Base-by-base conservation (phyloP, 1,140 invertebrate genomes). In the Triops longicaudatus region DNA sequence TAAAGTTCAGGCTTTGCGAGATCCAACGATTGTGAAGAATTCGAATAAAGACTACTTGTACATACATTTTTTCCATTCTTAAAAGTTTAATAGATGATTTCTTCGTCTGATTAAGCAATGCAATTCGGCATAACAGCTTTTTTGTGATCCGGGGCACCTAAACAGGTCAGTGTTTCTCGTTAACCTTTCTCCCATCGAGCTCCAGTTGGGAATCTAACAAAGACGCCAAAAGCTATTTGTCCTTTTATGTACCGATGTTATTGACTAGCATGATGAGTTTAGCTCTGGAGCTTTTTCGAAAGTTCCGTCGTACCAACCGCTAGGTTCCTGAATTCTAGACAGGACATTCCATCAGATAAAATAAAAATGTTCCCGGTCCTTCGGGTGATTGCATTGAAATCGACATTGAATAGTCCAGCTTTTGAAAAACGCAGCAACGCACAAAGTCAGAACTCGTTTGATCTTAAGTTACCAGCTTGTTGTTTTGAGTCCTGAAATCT, bases 221-320 rank as follows among this genome's bases (percentile, higher is more conserved):
- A 63, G 50, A 63, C 50, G 50, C 50, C 50, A 63, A 63, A 63
- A 63, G 50, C 50, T 63, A 63, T 63, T 63, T 63, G 50, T 63
- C 50, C 50, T 63, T 63, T 63, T 63, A 63, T 63, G 50, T 14
- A 63, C 50, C 50, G 50, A 63, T 22, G 50, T 17, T 63, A 63
- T 63, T 63, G 50, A 63, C 50, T 63, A 63, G 50, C 50, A 14
- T 63, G 50, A 63, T 63, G 50, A 63, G 50, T 63, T 63, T 17
- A 63, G 50, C n/a, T 17, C 22, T 14, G 50, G 50, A 63, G 10
- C 22, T 22, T 63, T 22, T 63, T 22, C 50, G 10, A 63, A 63
- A 63, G 50, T 5, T 63, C 50, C 50, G 31, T 37, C 22, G 22
- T 63, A 63, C 50, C 50, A 63, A 63, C 17, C 50, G 50, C 50